Conservation (phyloP, 2,888 invertebrate genomes). For the Ischnura elegans region DNA sequence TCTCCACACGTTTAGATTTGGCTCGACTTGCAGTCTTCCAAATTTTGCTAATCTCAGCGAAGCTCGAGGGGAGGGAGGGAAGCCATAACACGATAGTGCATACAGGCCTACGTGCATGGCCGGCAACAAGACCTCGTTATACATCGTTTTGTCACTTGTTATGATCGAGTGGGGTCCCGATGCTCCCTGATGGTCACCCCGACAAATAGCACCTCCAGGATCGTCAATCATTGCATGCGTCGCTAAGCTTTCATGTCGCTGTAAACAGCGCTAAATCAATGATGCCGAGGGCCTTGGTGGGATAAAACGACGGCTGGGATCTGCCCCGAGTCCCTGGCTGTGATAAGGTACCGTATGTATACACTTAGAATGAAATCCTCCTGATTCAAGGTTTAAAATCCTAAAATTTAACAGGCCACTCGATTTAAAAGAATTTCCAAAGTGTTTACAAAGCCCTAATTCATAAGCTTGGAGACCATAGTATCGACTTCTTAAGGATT, state of each 20-base stretch:
- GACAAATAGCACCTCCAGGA: not conserved
- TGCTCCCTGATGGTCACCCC: not conserved
- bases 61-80: not conserved
- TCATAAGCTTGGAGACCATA: no score
- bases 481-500: no score
- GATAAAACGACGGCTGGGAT: not conserved
- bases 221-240: not conserved
- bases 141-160: not conserved
- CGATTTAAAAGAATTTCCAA: no score
- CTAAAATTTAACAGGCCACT: no score
- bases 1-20: no score
- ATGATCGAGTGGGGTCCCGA: not conserved
- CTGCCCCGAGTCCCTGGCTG: not conserved
- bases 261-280: slow-evolving; percentile 1
- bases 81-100: not conserved
- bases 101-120: not conserved
- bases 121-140: not conserved
- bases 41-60: no score
- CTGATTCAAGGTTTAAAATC: no score
- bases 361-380: no score
- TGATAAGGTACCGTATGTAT: no score
- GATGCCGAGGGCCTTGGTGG: not conserved
- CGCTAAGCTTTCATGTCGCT: not conserved
- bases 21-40: not conserved
- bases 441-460: no score